Percentiles rank a stretch among this genome's conserved stretches.
These are phyloP conservation scores for Bellardia bayeri DNA, from an alignment of 2,888 invertebrate genomes.

Conservation along the genomic window DNA sequence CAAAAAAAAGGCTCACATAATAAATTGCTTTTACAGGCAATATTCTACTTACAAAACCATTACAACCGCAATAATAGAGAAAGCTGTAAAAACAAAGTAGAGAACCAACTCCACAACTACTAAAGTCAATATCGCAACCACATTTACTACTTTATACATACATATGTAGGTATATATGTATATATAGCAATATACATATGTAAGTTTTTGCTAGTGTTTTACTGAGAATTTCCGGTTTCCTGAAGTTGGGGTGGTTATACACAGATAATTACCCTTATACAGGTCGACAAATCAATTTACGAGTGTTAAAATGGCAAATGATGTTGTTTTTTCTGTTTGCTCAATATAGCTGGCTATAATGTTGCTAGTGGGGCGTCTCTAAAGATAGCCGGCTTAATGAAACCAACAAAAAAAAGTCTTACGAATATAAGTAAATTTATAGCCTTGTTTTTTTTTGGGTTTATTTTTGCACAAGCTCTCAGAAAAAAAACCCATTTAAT, in stretches of 20 bases:
- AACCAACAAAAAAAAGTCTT: conserved; percentile 45
- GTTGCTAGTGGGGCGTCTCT: not conserved
- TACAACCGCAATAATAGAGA: conserved; percentile 18
- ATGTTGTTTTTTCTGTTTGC: conserved; percentile 9
- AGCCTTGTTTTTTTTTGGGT: conserved; percentile 16
- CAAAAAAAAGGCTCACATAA: conserved; percentile 51
- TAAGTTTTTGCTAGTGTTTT: not conserved
- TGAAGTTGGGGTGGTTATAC: conserved; percentile 24
- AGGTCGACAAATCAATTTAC: conserved; percentile 70
- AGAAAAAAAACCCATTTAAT: not conserved
- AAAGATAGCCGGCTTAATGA: conserved; percentile 54
- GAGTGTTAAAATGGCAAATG: conserved; percentile 62
- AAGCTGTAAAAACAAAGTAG: not conserved
- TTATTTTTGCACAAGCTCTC: not conserved
- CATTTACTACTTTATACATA: not conserved
- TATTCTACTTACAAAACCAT: conserved; percentile 22
- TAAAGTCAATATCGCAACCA: not conserved
- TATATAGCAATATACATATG: not conserved
- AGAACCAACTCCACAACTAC: not conserved
- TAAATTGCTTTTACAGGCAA: conserved; percentile 61
- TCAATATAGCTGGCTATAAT: not conserved
- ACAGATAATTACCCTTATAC: conserved; percentile 60
- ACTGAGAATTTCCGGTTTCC: conserved; percentile 5
- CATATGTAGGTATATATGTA: not conserved
- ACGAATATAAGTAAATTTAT: conserved; percentile 47